phyloP scores from a whole-genome alignment of 2,888 invertebrate species.

The Papilio protenor region DNA sequence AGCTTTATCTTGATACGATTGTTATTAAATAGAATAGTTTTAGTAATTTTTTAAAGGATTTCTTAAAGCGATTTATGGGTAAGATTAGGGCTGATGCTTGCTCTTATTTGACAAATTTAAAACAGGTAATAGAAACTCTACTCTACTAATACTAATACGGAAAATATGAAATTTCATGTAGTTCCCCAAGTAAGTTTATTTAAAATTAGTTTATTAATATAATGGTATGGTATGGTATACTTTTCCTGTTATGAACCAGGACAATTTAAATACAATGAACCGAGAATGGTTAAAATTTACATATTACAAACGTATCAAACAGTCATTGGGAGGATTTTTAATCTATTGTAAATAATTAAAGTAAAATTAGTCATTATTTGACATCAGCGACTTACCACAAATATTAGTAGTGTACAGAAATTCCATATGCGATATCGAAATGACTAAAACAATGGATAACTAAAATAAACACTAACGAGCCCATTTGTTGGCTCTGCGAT shows the following conservation, averaged over 20 bases:
- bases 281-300: background rate
- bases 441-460: conserved; percentile 29
- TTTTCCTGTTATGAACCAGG: conserved; percentile 19
- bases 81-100: background rate
- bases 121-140: background rate
- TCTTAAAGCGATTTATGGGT: background rate
- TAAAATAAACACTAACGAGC: conserved; percentile 35
- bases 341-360: conserved; percentile 26
- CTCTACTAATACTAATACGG: background rate
- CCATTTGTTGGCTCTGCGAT: conserved; percentile 42
- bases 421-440: conserved; percentile 15
- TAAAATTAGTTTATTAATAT: background rate
- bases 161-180: background rate
- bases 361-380: conserved; percentile 19
- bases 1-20: background rate
- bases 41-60: too few relatives aligned
- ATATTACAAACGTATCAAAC: background rate
- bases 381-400: conserved; percentile 21
- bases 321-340: background rate
- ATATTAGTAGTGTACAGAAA: conserved; percentile 35
- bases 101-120: background rate
- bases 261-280: background rate
- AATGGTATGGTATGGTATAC: background rate
- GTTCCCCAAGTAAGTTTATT: background rate
- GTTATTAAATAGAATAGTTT: background rate